phyloP scores from a whole-genome alignment of 2,888 invertebrate species.

The Thalpophila matura region DNA sequence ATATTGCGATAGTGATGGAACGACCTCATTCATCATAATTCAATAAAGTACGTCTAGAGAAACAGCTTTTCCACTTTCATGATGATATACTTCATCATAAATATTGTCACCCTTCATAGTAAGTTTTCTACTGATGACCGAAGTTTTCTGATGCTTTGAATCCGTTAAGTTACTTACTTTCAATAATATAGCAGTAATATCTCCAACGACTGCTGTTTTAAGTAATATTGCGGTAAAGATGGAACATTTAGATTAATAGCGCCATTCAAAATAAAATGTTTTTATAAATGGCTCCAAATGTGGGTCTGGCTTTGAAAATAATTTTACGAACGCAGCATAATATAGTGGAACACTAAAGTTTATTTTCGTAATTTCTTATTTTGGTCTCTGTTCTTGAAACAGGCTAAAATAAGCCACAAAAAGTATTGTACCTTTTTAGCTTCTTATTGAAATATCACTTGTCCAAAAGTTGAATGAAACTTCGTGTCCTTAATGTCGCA shows the following conservation, averaged over 20 bases:
- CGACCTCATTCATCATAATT: slow-evolving; percentile 6
- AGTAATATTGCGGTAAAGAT: slow-evolving; percentile 17
- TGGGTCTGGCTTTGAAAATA: slow-evolving; percentile 5
- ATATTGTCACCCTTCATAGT: not conserved
- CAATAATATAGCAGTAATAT: slow-evolving; percentile 16
- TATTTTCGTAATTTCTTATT: not conserved
- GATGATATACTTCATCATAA: not conserved
- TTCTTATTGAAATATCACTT: slow-evolving; percentile 6
- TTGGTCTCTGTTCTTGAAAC: not conserved
- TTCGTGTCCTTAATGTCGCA: not conserved
- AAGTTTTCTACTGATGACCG: slow-evolving; percentile 1
- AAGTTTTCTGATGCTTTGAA: not conserved
- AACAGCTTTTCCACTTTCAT: slow-evolving; percentile 32
- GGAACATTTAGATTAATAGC: slow-evolving; percentile 34
- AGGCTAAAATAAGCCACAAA: not conserved
- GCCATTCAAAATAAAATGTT: slow-evolving; percentile 16
- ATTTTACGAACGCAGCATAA: not conserved
- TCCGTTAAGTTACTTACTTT: slow-evolving; percentile 17
- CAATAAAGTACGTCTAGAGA: not conserved
- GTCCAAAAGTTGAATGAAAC: slow-evolving; percentile 33
- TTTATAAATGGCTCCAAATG: slow-evolving; percentile 15
- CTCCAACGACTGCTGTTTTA: not conserved
- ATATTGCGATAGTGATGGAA: not conserved
- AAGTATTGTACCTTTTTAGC: not conserved
- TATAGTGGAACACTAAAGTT: not conserved